These are phyloP conservation scores for Lepus townsendii DNA, from an alignment of 2,797 vertebrate species.

Conservation along the genomic window DNA sequence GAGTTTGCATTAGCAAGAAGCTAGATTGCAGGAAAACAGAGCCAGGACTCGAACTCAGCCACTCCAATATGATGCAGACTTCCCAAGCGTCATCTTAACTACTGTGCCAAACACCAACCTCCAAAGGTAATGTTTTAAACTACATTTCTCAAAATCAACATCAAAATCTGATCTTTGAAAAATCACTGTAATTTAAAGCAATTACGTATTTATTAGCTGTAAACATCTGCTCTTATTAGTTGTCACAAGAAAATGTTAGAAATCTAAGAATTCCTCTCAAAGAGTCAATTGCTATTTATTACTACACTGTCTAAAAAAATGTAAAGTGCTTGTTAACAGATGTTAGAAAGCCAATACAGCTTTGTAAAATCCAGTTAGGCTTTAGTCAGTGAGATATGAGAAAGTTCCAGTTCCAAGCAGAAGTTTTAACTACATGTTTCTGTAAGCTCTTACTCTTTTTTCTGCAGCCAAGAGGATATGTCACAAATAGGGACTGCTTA, in stretches of 20 bases:
- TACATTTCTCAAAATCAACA: conserved; percentile 52
- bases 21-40: too few relatives aligned
- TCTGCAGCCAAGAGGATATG: conserved; percentile 35
- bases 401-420: conserved; percentile 35
- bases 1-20: too few relatives aligned
- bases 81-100: too few relatives aligned
- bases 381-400: conserved; percentile 29
- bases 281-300: neutral
- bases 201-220: conserved; percentile 37
- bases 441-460: conserved; percentile 45
- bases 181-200: neutral
- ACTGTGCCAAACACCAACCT: too few relatives aligned
- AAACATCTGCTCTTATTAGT: conserved; percentile 16
- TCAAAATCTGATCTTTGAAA: conserved; percentile 50
- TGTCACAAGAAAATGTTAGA: conserved; percentile 55
- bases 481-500: conserved; percentile 21
- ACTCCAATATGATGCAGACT: too few relatives aligned
- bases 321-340: neutral
- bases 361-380: neutral
- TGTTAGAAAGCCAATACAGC: neutral
- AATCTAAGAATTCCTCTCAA: conserved; percentile 9
- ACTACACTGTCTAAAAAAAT: conserved; percentile 24
- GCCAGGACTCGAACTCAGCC: too few relatives aligned
- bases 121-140: neutral
- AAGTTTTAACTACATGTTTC: conserved; percentile 57